Conservation (phyloP, 2,797 vertebrate species). For the Melopsittacus undulatus region DNA sequence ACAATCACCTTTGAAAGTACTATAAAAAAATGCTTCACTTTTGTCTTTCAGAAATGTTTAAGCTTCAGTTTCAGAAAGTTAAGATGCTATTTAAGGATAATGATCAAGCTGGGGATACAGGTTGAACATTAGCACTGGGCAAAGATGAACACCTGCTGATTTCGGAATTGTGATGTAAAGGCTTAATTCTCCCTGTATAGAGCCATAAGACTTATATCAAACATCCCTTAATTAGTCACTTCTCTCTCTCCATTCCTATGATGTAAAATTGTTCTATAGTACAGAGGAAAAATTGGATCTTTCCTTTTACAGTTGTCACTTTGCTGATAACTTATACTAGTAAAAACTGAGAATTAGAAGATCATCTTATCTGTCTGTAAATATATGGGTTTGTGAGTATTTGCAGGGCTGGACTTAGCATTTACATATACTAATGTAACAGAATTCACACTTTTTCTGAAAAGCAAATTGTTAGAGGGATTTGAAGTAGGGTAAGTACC, state of each 20-base stretch:
- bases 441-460: neutral
- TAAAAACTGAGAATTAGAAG: neutral
- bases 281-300: neutral
- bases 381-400: neutral
- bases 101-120: neutral
- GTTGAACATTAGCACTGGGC: neutral
- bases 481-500: constrained; percentile 9
- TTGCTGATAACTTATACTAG: neutral
- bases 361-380: neutral
- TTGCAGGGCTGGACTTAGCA: neutral
- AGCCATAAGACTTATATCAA: neutral
- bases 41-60: neutral
- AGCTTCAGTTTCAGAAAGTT: neutral
- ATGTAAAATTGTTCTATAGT: neutral
- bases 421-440: neutral
- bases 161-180: neutral
- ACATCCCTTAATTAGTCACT: neutral
- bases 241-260: neutral
- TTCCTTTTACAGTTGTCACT: neutral
- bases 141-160: neutral
- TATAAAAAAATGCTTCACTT: neutral
- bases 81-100: neutral
- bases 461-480: neutral
- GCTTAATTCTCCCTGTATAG: neutral
- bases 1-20: neutral